Conservation (phyloP, 1,140 invertebrate species). For the Drosophila ironensis region DNA sequence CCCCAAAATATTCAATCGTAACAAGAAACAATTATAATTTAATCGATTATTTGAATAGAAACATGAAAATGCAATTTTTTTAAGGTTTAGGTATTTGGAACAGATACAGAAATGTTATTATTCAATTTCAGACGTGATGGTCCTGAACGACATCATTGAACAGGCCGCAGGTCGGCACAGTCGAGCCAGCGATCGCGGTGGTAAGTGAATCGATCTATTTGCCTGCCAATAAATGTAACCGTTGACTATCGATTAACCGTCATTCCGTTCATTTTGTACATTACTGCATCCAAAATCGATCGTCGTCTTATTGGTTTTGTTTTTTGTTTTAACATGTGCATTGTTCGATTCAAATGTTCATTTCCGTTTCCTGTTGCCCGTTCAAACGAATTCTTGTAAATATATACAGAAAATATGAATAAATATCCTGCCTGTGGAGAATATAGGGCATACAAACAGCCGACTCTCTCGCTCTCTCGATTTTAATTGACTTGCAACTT, state of each 20-base stretch:
- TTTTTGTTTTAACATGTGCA: constrained; percentile 54
- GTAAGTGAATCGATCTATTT: constrained; percentile 84
- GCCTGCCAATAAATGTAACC: constrained; percentile 17
- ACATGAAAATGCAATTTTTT: too few relatives aligned
- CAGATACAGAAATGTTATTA: background rate
- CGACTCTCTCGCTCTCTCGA: background rate
- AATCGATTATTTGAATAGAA: background rate
- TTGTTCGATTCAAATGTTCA: constrained; percentile 23
- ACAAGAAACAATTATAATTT: too few relatives aligned
- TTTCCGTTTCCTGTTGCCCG: constrained; percentile 24
- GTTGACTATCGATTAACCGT: constrained; percentile 23
- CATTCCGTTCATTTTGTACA: constrained; percentile 68
- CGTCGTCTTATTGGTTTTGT: constrained; percentile 57
- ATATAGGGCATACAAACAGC: constrained; percentile 1
- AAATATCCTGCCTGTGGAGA: background rate
- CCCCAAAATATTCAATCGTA: too few relatives aligned
- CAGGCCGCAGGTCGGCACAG: constrained; percentile 94
- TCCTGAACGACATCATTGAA: constrained; percentile 98
- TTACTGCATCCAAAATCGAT: constrained; percentile 44
- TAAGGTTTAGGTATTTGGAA: too few relatives aligned
- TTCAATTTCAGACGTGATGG: constrained; percentile 94
- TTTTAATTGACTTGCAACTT: background rate
- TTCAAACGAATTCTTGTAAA: constrained; percentile 45
- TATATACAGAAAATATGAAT: constrained; percentile 13
- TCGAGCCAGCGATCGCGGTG: constrained; percentile 91